A percentile compares a stretch with the other conserved stretches of the same genome.
phyloP scores from a whole-genome alignment of 2,797 vertebrate genomes.

The Champsocephalus esox region DNA sequence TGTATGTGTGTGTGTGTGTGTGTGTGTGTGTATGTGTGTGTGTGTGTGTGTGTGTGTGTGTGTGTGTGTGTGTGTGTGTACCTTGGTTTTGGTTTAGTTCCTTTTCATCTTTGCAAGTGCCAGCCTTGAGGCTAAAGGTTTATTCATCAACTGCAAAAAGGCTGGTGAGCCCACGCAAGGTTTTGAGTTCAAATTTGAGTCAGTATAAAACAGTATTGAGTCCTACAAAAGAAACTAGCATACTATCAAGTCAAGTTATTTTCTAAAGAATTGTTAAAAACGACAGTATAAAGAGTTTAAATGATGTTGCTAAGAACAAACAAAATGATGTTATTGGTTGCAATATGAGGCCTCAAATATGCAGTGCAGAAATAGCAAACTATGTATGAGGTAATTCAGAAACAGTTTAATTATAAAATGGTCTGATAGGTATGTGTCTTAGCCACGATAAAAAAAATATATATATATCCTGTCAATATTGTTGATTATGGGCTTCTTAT shows the following conservation, averaged over 20 bases:
- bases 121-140: constrained; percentile 27
- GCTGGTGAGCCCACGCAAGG: constrained; percentile 6
- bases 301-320: neutral
- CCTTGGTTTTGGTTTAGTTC: constrained; percentile 25
- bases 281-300: neutral
- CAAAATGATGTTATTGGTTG: neutral
- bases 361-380: neutral
- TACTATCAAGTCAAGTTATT: neutral
- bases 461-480: neutral
- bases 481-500: neutral
- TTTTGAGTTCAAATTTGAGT: constrained; percentile 3
- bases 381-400: neutral
- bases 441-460: neutral
- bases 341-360: neutral
- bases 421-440: neutral
- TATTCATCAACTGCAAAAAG: constrained; percentile 52
- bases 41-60: constrained; percentile 8
- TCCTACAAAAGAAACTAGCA: neutral
- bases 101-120: constrained; percentile 50
- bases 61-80: constrained; percentile 4
- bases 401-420: neutral
- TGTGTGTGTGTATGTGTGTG: constrained; percentile 2
- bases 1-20: constrained; percentile 7
- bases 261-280: neutral
- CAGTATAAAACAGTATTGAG: neutral